A percentile compares a stretch with the other conserved stretches of the same genome.
Conservation (phyloP, 2,888 invertebrate species). For the Branchipolynoe longqiensis region DNA sequence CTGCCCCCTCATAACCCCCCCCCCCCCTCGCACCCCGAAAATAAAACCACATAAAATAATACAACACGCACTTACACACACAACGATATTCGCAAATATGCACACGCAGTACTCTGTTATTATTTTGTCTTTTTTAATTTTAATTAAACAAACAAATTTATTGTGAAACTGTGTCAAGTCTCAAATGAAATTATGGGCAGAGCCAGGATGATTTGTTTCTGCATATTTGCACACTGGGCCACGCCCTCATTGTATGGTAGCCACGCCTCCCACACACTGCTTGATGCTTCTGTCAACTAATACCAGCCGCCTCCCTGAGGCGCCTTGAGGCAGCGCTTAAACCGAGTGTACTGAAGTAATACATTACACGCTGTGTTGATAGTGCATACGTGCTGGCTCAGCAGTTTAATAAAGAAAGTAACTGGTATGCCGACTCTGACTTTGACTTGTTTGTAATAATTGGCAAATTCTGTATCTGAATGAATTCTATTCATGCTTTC, state of each 20-base stretch:
- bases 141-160: too few relatives aligned
- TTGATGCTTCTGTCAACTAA: slow-evolving; percentile 16
- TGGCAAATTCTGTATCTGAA: too few relatives aligned
- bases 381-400: slow-evolving; percentile 33
- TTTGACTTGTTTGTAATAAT: not conserved
- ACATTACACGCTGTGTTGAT: slow-evolving; percentile 20
- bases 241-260: slow-evolving; percentile 23
- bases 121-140: too few relatives aligned
- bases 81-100: too few relatives aligned
- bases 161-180: too few relatives aligned
- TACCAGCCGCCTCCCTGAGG: not conserved
- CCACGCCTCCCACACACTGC: slow-evolving; percentile 39
- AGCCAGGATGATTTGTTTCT: slow-evolving; percentile 19
- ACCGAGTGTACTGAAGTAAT: not conserved
- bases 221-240: slow-evolving; percentile 27
- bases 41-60: too few relatives aligned
- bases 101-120: too few relatives aligned
- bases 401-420: slow-evolving; percentile 34
- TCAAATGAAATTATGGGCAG: not conserved
- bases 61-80: too few relatives aligned
- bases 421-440: slow-evolving; percentile 22
- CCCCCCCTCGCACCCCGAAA: too few relatives aligned
- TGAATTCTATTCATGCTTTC: too few relatives aligned
- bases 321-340: not conserved
- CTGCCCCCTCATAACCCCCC: too few relatives aligned